Percentiles rank a stretch among this genome's conserved stretches.
These are phyloP conservation scores for Channa maculata DNA, from an alignment of 2,113 vertebrate species.

Conservation along the genomic window DNA sequence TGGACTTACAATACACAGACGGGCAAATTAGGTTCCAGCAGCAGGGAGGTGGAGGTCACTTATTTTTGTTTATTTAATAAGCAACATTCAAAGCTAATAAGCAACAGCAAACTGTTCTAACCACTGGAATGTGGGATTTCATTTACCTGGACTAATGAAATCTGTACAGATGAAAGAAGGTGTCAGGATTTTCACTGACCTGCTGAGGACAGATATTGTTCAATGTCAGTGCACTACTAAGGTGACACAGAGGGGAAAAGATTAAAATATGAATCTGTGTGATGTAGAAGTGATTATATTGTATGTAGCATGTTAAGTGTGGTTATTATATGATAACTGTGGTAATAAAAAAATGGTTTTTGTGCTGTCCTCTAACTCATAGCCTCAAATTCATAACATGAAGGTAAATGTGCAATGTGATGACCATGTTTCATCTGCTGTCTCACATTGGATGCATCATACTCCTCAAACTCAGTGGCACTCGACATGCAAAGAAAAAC, in stretches of 20 bases:
- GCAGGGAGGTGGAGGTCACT: slow-evolving; percentile 43
- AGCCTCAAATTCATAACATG: not conserved
- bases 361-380: no score
- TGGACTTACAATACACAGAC: slow-evolving; percentile 57
- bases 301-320: no score
- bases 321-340: no score
- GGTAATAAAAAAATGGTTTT: not conserved
- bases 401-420: slow-evolving; percentile 7
- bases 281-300: not conserved
- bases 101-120: slow-evolving; percentile 41
- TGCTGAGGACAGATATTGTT: slow-evolving; percentile 7
- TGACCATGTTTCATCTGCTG: not conserved
- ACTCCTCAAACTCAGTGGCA: slow-evolving; percentile 1
- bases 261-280: not conserved
- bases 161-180: slow-evolving; percentile 42
- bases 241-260: not conserved
- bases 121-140: slow-evolving; percentile 50
- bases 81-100: slow-evolving; percentile 63
- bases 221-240: slow-evolving; percentile 9
- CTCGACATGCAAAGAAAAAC: slow-evolving; percentile 44
- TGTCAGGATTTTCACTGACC: slow-evolving; percentile 17
- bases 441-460: not conserved
- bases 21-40: slow-evolving; percentile 53
- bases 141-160: slow-evolving; percentile 60
- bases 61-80: slow-evolving; percentile 64